Evolutionary conservation across 2,113 vertebrate species (phyloP), one percentile per base, ranked within the genome.

Genomic region (Saguinus imperator): DNA sequence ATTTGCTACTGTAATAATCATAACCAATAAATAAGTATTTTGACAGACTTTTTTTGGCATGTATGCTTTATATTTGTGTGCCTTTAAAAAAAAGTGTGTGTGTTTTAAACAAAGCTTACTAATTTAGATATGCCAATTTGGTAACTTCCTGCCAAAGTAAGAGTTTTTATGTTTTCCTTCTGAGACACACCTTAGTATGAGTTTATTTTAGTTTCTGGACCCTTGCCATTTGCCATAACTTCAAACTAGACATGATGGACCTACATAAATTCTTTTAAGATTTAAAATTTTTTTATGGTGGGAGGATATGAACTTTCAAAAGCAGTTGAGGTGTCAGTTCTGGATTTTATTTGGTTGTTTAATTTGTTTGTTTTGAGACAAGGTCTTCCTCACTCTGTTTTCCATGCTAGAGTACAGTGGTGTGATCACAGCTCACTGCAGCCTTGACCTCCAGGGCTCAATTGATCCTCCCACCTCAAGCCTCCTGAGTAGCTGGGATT

Each of bases 121-220:
- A 92, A 97, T 97, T 98, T 97, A 96, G 92, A 92, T 94, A 90
- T 64, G 81, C 92, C 87, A 97, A 84, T 96, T 98, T 97, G 79
- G 94, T 89, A 45, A 97, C 95, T 97, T 97, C 96, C 94, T 97
- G 89, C 70, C 84, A 80, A 91, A 97, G 79, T 95, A 45, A 96
- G 89, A 89, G 37, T 89, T 95, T 94, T 95, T 91, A 8, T 95
- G 23, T 95, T 96, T 95, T 96, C 55, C 66, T 95, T 94, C 77
- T 82, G 87, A 94, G 94, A 93, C 96, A 95, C 94, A 97, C 91
- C 66, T 98, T 93, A 88, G 97, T 72, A 29, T 88, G 90, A 90
- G 80, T 93, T 94, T 96, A 93, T 89, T 98, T 98, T 97, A 87
- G 94, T 94, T 85, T 90, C 66, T 93, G 92, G 80, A 58, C 40